These are phyloP conservation scores for Tragelaphus buxtoni DNA, from an alignment of 2,113 vertebrate genomes.

Conservation along the genomic window DNA sequence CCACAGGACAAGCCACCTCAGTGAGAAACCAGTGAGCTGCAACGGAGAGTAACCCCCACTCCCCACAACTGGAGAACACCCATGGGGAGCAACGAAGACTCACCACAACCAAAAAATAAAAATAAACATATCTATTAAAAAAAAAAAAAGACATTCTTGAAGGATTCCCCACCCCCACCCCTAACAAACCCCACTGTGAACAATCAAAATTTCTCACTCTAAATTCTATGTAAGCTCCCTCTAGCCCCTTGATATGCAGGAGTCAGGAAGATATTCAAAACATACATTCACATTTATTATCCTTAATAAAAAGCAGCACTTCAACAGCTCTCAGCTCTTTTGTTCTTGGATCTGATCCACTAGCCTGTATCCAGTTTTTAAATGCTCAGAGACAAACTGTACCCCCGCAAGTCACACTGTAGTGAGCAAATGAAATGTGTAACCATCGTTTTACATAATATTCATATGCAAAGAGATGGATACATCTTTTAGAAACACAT, in stretches of 20 bases:
- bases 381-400: conserved; percentile 50
- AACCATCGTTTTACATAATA: conserved; percentile 70
- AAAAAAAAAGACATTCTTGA: neutral
- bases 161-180: neutral
- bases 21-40: neutral
- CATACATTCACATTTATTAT: conserved; percentile 72
- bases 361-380: conserved; percentile 66
- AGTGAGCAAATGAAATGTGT: conserved; percentile 67
- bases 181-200: neutral
- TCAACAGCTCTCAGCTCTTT: conserved; percentile 53
- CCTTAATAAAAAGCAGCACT: conserved; percentile 65
- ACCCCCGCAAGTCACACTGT: conserved; percentile 58
- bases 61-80: neutral
- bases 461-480: conserved; percentile 63
- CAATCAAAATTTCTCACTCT: neutral
- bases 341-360: conserved; percentile 60
- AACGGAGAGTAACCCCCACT: accelerated
- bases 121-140: neutral
- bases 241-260: neutral
- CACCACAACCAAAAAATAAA: neutral
- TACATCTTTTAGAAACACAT: conserved; percentile 23
- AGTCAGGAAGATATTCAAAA: neutral
- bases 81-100: accelerated
- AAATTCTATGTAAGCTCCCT: neutral
- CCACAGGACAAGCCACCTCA: neutral